Conservation (phyloP, 2,888 invertebrate species). For the Cryptus viduatorius region DNA sequence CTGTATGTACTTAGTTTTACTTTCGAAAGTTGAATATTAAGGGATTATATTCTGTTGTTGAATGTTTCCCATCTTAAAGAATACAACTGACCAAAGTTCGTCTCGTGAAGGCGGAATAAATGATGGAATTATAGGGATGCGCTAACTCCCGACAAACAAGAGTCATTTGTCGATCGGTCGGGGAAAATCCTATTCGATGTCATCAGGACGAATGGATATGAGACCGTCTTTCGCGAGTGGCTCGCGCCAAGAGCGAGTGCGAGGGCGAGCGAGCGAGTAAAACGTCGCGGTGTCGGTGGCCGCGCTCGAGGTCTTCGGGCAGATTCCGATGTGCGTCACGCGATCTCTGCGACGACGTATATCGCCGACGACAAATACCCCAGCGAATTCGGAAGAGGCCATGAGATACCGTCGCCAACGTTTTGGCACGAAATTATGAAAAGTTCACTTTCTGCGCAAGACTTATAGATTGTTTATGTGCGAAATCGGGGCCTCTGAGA, state of each 20-base stretch:
- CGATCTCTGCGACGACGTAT: slow-evolving; percentile 61
- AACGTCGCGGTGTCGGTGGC: slow-evolving; percentile 78
- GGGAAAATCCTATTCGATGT: slow-evolving; percentile 41
- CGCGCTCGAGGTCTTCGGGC: slow-evolving; percentile 81
- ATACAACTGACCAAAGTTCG: no score
- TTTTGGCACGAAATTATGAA: slow-evolving; percentile 16
- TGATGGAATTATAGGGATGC: not conserved
- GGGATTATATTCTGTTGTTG: no score
- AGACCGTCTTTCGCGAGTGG: slow-evolving; percentile 30
- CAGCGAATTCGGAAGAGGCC: slow-evolving; percentile 48
- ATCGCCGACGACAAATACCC: slow-evolving; percentile 36
- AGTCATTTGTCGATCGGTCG: slow-evolving; percentile 14
- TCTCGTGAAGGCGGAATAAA: not conserved
- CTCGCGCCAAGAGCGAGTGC: slow-evolving; percentile 33
- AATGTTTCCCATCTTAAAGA: no score
- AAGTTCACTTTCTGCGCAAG: not conserved
- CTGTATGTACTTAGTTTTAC: no score
- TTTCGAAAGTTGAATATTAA: no score
- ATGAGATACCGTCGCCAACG: not conserved
- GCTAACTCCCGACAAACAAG: not conserved
- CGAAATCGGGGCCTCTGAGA: not conserved
- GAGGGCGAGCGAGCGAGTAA: slow-evolving; percentile 44
- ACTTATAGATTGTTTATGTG: not conserved
- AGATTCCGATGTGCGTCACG: slow-evolving; percentile 81
- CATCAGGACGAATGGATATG: slow-evolving; percentile 47